These are phyloP conservation scores for Centrocercus urophasianus DNA, from an alignment of 2,113 vertebrate species.

Conservation along the genomic window DNA sequence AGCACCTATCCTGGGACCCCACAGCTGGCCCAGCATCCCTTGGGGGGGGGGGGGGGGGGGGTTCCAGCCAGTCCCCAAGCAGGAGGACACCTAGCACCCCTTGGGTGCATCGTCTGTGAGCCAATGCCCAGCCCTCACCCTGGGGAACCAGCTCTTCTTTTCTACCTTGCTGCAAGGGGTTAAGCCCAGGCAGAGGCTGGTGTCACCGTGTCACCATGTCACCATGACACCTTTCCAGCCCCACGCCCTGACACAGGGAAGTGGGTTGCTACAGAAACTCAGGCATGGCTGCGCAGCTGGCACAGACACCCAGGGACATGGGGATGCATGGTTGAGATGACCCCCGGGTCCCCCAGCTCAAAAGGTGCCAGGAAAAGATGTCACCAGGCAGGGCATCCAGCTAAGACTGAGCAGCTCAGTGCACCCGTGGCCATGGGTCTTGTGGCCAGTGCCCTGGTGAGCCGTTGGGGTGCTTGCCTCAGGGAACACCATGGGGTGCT, in stretches of 20 bases:
- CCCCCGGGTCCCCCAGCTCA: background rate
- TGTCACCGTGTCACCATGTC: background rate
- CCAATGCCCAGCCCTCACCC: rapidly evolving
- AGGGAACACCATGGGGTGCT: too few species aligned
- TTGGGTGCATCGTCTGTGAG: rapidly evolving
- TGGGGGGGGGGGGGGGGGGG: background rate
- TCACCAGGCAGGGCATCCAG: rapidly evolving
- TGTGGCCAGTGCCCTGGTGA: background rate
- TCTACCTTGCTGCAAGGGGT: background rate
- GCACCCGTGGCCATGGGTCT: background rate
- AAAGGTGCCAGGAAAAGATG: rapidly evolving
- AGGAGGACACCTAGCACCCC: background rate
- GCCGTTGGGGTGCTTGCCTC: too few species aligned
- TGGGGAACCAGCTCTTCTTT: background rate
- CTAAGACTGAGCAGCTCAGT: background rate
- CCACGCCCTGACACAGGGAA: background rate
- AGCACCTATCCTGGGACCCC: background rate
- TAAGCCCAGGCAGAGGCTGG: background rate
- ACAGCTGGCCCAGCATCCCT: background rate
- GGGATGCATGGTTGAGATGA: rapidly evolving
- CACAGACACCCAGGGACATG: rapidly evolving
- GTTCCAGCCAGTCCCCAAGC: background rate
- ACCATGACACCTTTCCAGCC: background rate
- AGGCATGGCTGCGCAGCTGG: background rate
- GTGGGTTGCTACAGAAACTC: background rate